A percentile compares a stretch with the other conserved stretches of the same genome.
These are phyloP conservation scores for Ctenodactylus gundi DNA, from an alignment of 2,113 vertebrate species.

Conservation along the genomic window DNA sequence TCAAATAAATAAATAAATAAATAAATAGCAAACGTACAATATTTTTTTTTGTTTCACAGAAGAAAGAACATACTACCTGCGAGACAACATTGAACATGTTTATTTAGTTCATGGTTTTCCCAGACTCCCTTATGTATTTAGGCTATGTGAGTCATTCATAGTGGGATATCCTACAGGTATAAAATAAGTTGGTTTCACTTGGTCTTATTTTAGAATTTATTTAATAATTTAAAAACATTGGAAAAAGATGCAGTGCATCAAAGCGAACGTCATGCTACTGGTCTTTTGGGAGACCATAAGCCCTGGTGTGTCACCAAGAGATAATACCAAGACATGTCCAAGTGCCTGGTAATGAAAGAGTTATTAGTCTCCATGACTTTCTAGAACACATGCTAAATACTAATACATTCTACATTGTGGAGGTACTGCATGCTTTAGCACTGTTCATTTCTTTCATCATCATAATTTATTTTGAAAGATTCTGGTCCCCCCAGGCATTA, in stretches of 20 bases:
- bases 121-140: not conserved
- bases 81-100: not conserved
- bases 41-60: not conserved
- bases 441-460: not conserved
- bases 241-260: not conserved
- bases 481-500: not conserved
- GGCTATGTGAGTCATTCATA: not conserved
- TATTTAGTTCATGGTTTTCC: not conserved
- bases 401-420: not conserved
- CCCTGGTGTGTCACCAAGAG: not conserved
- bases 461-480: not conserved
- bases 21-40: too few relatives aligned
- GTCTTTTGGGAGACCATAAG: not conserved
- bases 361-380: not conserved
- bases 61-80: not conserved
- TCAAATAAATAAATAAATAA: too few relatives aligned
- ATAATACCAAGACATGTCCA: not conserved
- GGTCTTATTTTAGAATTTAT: not conserved
- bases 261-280: not conserved
- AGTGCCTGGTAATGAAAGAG: not conserved
- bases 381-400: not conserved
- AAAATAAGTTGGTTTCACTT: not conserved
- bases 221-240: not conserved
- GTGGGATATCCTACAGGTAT: not conserved
- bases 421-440: not conserved